Base-by-base conservation (phyloP, 1,140 invertebrate species). In the Zaprionus ghesquierei region DNA sequence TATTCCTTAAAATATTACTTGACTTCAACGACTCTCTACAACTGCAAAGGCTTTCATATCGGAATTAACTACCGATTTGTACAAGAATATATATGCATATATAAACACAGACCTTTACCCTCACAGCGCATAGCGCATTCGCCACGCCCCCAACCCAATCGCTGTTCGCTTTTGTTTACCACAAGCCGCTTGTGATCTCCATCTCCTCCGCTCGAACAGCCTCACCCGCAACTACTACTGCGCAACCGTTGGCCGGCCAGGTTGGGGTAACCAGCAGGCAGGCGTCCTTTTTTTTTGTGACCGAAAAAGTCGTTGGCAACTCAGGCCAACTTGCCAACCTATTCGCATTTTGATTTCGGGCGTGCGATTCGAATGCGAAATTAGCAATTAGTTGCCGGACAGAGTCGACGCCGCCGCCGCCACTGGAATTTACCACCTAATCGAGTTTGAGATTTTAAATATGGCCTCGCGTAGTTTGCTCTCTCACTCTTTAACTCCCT, bases 401-500 rank as follows among this genome's bases (percentile, higher is more conserved):
- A 85, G 41, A 46, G 41, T 46, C 20, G 74, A 74, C 59, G 78
- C 81, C 82, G 41, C 22, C 20, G 74, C 78, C 59, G 78, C 81
- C 82, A 87, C 79, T 86, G 81, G 71, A 86, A 87, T 86, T 85
- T 75, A 75, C 59, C 60, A 56, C 63, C 74, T 77, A 85, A 85
- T 85, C 81, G 85, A 86, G 69, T 66, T 58, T 22, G 35, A 81
- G 81, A 86, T 86, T 86, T 78, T 81, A 86, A 87, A 86, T 81
- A 75, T 78, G 81, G 81, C 73, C 63, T 72, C 66, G 33, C 50
- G 60, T 46, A 66, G 63, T 53, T 46, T 20, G 18, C 3, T 20
- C 54, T 54, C 35, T 58, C 56, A 46, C 44, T 49, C 25, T 35
- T 12, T 55, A n/a, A 18, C 13, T 9, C n/a, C 35, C 27, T 59